Evolutionary conservation across 2,797 vertebrate genomes (phyloP), one percentile per base, ranked within the genome.

Genomic region (Otolemur crassicaudatus): DNA sequence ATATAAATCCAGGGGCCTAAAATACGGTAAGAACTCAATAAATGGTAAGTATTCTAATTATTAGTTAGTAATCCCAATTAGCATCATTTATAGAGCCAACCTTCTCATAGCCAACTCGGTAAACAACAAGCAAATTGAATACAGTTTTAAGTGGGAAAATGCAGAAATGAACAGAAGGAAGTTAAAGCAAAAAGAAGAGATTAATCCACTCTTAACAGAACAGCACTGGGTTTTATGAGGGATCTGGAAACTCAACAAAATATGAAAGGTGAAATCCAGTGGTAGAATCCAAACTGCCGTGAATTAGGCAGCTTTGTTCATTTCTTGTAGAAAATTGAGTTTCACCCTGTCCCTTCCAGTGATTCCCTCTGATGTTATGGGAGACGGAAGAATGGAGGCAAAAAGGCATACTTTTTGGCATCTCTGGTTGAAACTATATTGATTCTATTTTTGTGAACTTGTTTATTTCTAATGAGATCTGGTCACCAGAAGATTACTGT

Each of bases 111-210:
- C 3, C 5, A 73, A 61, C 49, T 94, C 49, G 73, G 2, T 79
- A 60, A 95, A 77, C 60, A 65, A 56, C 1, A 34, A 93, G 69
- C 14, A 94, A 90, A 49, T 72, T 92, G 73, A 82, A 91, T n/a
- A 77, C 3, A 31, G 22, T 46, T 92, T 67, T 85, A 95, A 60
- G 29, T 46, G 29, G 23, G 93, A 83, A 14, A 73, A 70, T 63
- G 8, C 1, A 82, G n/a, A 88, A 76, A 75, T 4, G 2, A 56
- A 19, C 17, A 72, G 37, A 49, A 10, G 76, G 56, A 90, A 20
- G 9, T 56, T 69, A 65, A 87, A n/a, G 12, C 13, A 65, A 82
- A 92, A 79, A 80, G 1, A 20, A 29, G 34, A 86, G 27, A 82
- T 58, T 17, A 90, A 43, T 37, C 19, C 4, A 63, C 27, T 22